Percentiles rank a stretch among this genome's conserved stretches.
phyloP scores from a whole-genome alignment of 2,113 vertebrate genomes.

The Scomber scombrus region DNA sequence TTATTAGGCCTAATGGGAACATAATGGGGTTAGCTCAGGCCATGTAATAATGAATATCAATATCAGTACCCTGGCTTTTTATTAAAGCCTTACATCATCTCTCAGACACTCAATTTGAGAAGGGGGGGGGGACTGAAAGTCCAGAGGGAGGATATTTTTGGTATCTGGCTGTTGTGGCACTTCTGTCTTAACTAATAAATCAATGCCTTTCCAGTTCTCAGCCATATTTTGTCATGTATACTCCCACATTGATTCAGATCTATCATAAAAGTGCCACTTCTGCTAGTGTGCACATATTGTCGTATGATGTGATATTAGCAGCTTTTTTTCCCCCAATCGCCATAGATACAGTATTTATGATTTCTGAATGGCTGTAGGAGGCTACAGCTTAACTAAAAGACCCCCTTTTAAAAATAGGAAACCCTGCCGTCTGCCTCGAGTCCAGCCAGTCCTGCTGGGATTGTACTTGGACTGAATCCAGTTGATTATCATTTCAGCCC shows the following conservation, averaged over 20 bases:
- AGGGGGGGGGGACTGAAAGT: constrained; percentile 15
- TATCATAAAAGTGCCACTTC: background rate
- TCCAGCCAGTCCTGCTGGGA: constrained; percentile 69
- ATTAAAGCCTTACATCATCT: constrained; percentile 88
- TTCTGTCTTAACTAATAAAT: constrained; percentile 34
- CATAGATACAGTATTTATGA: constrained; percentile 44
- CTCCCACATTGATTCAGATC: background rate
- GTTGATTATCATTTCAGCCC: constrained; percentile 82
- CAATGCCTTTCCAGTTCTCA: background rate
- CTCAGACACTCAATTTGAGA: constrained; percentile 78
- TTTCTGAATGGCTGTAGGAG: constrained; percentile 47
- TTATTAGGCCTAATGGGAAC: constrained; percentile 86
- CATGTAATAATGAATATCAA: constrained; percentile 86
- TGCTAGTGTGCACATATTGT: background rate
- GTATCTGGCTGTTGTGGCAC: constrained; percentile 19
- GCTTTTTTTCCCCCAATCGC: background rate
- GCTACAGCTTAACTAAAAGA: constrained; percentile 54
- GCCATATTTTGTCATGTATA: background rate
- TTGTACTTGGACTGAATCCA: constrained; percentile 71
- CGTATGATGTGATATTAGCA: constrained; percentile 4
- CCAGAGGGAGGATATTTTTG: constrained; percentile 44
- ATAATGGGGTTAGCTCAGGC: constrained; percentile 82
- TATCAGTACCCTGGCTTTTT: constrained; percentile 79
- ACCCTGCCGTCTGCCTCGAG: constrained; percentile 57
- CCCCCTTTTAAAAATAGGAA: constrained; percentile 64